phyloP scores from a whole-genome alignment of 2,888 invertebrate genomes.

The Ormyrus labotus region DNA sequence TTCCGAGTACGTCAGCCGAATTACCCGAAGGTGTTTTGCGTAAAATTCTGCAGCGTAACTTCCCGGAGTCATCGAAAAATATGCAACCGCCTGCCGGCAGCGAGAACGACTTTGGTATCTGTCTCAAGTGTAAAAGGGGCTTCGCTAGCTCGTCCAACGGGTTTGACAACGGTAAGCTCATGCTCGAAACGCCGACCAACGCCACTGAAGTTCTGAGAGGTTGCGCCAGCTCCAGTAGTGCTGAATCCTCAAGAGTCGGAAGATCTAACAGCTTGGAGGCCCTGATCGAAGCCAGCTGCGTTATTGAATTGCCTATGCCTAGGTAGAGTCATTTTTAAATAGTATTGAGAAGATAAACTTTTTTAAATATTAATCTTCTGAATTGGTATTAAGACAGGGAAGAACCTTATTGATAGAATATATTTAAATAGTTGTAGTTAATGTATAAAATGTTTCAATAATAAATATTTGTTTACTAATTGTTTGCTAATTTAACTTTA shows the following conservation, averaged over 20 bases:
- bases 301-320: conserved; percentile 81
- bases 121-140: conserved; percentile 67
- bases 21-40: conserved; percentile 69
- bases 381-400: neutral
- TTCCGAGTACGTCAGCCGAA: conserved; percentile 72
- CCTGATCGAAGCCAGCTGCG: conserved; percentile 70
- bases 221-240: conserved; percentile 61
- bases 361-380: neutral
- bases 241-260: conserved; percentile 53
- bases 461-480: neutral
- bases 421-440: too few relatives aligned
- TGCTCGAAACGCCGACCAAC: conserved; percentile 86
- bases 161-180: conserved; percentile 64
- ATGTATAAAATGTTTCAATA: neutral
- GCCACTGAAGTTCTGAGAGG: conserved; percentile 82
- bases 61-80: conserved; percentile 72
- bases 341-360: neutral
- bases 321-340: conserved; percentile 69
- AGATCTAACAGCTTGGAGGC: conserved; percentile 69
- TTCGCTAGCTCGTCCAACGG: conserved; percentile 58
- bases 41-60: conserved; percentile 72
- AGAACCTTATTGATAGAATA: too few relatives aligned
- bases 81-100: conserved; percentile 63
- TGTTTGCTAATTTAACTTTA: neutral
- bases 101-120: conserved; percentile 60